Evolutionary conservation across 2,888 invertebrate genomes (phyloP), one percentile per base, ranked within the genome.

Genomic region (Hartigia nigra): DNA sequence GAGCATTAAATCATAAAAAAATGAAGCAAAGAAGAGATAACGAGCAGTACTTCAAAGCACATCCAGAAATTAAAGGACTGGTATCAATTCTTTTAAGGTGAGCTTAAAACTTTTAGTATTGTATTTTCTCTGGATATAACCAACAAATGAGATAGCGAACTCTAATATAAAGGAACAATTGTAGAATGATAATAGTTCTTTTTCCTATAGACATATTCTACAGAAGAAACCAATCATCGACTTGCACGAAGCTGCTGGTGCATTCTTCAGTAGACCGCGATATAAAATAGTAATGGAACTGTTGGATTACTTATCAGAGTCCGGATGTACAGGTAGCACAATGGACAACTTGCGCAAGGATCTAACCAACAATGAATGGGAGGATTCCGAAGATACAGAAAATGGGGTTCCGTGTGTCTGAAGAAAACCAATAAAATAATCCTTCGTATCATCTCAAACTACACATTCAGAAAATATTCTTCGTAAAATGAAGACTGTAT

Each of bases 1-100:
- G 39, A 11, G 69, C n/a, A 14, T 79, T 88, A n/a, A 86, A 86
- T 76, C 35, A 74, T 39, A 80, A 83, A 74, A 88, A 86, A 80
- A 76, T 78, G 72, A 77, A 23, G 12, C 83, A 78, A 31, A 81
- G 83, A 77, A 81, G 74, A 11, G 83, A 86, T 35, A 88, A 87
- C 74, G 86, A 88, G 76, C 81, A 84, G 36, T 88, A 88, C 79
- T 77, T 88, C n/a, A 80, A 79, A 12, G 77, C 77, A 12, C 88
- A 88, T 83, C 87, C 89, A 36, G 88, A 88, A 81, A 80, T 88
- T 75, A 83, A 81, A 78, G 86, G 84, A 55, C 80, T 88, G 12
- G 81, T 88, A 32, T 81, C 81, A 1, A 85, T 88, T 79, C 83
- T 88, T 72, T 79, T 87, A 14, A 86, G 86, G 88, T 83, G 78